Percentiles rank a stretch among this genome's conserved stretches.
These are phyloP conservation scores for Ophthalmolycus amberensis DNA, from an alignment of 2,113 vertebrate genomes.

Conservation along the genomic window DNA sequence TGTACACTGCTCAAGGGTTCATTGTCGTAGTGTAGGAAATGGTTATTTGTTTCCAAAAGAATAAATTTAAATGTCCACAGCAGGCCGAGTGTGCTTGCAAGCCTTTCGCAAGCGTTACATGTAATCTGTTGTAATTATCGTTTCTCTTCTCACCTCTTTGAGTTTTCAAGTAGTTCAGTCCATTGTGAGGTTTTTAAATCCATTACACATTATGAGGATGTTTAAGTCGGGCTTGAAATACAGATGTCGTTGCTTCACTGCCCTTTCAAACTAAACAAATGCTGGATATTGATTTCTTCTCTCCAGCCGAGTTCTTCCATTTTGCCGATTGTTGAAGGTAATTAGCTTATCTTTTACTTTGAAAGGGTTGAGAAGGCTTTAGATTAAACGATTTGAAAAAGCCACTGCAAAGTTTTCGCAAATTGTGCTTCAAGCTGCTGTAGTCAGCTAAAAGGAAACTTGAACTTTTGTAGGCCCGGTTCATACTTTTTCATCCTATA, in stretches of 20 bases:
- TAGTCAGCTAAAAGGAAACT: not conserved
- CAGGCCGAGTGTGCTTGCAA: not conserved
- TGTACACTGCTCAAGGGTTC: not conserved
- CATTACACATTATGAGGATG: not conserved
- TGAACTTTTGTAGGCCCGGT: not conserved
- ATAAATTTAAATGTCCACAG: not conserved
- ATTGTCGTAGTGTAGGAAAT: not conserved
- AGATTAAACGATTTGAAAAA: constrained; percentile 10
- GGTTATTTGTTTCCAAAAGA: not conserved
- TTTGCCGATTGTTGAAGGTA: not conserved
- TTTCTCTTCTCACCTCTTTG: not conserved
- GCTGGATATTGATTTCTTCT: constrained; percentile 32
- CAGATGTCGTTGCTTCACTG: not conserved
- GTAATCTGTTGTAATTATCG: not conserved
- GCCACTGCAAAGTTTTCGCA: not conserved
- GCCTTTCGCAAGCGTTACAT: not conserved
- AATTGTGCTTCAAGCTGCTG: not conserved
- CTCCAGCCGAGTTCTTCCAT: constrained; percentile 16
- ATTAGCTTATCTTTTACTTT: constrained; percentile 19
- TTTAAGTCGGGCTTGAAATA: constrained; percentile 4
- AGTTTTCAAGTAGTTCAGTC: constrained; percentile 2
- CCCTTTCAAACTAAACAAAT: constrained; percentile 23
- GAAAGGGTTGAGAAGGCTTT: constrained; percentile 20
- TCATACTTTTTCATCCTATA: not conserved
- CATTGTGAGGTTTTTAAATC: not conserved